phyloP scores from a whole-genome alignment of 1,140 invertebrate genomes.

The Holcopasites calliopsidis region DNA sequence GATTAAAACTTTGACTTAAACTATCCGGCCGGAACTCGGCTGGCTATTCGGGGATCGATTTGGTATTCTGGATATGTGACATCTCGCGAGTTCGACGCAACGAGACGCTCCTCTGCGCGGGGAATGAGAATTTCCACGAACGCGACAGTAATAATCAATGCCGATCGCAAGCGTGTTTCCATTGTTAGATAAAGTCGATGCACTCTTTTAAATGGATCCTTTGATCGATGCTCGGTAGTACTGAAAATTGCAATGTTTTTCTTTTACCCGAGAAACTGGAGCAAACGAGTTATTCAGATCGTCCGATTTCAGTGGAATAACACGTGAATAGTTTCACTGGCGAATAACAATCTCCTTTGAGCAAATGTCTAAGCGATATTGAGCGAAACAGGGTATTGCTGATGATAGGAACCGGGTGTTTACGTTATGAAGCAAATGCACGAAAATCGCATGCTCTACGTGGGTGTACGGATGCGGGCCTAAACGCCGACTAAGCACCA shows the following conservation, averaged over 20 bases:
- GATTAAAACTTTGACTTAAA: conserved; percentile 76
- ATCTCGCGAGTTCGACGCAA: conserved; percentile 51
- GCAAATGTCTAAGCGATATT: no score
- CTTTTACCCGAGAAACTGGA: no score
- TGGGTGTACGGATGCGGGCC: conserved; percentile 68
- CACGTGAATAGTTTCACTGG: no score
- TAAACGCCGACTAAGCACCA: conserved; percentile 74
- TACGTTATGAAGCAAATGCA: conserved; percentile 76
- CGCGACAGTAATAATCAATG: conserved; percentile 53
- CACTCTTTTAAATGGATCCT: neutral
- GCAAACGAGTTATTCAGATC: no score
- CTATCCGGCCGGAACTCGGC: conserved; percentile 60
- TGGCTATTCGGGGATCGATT: conserved; percentile 67
- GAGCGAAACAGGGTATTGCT: conserved; percentile 32
- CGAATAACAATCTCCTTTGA: no score
- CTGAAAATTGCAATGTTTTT: no score
- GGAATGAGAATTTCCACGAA: conserved; percentile 57
- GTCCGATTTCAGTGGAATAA: no score
- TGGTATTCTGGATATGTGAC: conserved; percentile 68
- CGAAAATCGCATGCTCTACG: conserved; percentile 56
- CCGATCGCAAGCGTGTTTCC: neutral
- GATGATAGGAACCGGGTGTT: conserved; percentile 59
- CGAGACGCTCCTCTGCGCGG: conserved; percentile 52
- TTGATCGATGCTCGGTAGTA: neutral
- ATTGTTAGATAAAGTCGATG: neutral